Evolutionary conservation across 2,797 vertebrate genomes (phyloP).

Genomic region (Euphonia xanthogaster): DNA sequence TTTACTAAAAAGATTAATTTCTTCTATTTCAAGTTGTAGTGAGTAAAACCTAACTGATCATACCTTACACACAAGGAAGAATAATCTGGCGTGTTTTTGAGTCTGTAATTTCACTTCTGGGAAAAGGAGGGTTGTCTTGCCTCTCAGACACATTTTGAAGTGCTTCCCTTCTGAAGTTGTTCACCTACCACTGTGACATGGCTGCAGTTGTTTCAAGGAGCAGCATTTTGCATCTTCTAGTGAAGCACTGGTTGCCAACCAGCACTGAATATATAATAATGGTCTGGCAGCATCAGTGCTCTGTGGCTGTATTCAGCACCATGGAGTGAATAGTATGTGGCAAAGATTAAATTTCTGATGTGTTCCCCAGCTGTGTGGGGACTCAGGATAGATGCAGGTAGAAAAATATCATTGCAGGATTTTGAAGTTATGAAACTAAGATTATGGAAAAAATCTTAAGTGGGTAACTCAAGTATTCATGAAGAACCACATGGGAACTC

Average conservation of each 20-base stretch:
- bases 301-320: background rate
- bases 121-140: background rate
- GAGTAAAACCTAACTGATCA: background rate
- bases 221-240: background rate
- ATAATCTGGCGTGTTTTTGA: background rate
- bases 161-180: background rate
- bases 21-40: background rate
- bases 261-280: background rate
- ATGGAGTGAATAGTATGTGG: fast-evolving
- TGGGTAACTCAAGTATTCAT: background rate
- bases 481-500: background rate
- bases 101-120: background rate
- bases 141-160: background rate
- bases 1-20: background rate
- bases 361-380: fast-evolving
- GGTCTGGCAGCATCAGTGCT: background rate
- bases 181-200: background rate
- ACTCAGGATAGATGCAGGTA: background rate
- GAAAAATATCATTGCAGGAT: background rate
- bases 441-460: background rate
- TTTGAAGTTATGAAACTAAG: background rate
- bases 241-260: background rate
- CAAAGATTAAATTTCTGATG: background rate
- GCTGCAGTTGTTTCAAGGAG: background rate
- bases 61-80: background rate